A percentile compares a stretch with the other conserved stretches of the same genome.
These are phyloP conservation scores for Pampusana beccarii DNA, from an alignment of 2,113 vertebrate genomes.

Conservation along the genomic window DNA sequence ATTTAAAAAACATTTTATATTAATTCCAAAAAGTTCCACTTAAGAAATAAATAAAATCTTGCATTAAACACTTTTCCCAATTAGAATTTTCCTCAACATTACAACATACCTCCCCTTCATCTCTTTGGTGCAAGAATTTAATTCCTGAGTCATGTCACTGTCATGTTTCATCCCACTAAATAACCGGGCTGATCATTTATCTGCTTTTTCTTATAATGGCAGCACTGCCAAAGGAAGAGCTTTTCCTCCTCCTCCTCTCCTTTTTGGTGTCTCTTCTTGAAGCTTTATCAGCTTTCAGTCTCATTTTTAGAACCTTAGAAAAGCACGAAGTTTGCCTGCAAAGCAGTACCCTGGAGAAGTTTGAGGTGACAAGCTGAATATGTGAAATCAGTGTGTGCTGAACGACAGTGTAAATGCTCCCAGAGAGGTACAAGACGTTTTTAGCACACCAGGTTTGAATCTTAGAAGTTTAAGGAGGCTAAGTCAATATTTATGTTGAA, in stretches of 20 bases:
- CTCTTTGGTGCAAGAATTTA: not conserved
- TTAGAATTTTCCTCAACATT: not conserved
- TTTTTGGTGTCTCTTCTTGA: not conserved
- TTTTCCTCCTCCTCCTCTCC: constrained; percentile 2
- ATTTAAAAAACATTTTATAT: not conserved
- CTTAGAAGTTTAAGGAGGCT: not conserved
- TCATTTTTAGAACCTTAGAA: not conserved
- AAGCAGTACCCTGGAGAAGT: not conserved
- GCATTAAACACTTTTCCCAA: not conserved
- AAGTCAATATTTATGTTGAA: not conserved
- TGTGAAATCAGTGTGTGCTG: not conserved
- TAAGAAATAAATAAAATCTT: not conserved
- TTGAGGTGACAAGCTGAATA: not conserved
- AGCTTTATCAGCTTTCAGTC: not conserved
- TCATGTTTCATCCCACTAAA: not conserved
- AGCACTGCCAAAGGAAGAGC: not conserved
- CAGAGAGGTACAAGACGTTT: not conserved
- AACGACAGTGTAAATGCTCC: not conserved
- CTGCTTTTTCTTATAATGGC: not conserved
- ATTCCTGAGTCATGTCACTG: not conserved
- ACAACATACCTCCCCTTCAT: not conserved
- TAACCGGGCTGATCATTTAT: not conserved
- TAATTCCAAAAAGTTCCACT: not conserved
- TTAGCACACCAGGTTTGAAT: fast-evolving
- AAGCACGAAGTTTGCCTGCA: not conserved